Conservation (phyloP, 2,888 invertebrate genomes). For the Molorchus minor region DNA sequence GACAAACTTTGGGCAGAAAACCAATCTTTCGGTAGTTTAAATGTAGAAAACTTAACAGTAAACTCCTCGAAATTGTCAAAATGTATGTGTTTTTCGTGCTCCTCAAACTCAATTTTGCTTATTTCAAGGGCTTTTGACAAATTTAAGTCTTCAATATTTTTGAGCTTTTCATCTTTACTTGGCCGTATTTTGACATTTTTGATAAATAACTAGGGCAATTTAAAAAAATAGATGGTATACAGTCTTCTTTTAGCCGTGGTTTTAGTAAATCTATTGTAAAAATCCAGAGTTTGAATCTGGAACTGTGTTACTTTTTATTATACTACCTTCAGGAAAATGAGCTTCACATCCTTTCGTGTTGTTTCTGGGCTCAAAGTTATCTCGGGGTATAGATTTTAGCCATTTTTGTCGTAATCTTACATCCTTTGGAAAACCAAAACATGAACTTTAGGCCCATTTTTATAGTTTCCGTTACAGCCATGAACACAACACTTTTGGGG, state of each 20-base stretch:
- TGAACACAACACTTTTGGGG: constrained; percentile 2
- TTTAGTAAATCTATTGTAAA: constrained; percentile 2
- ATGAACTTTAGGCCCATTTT: constrained; percentile 5
- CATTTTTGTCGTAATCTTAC: not conserved
- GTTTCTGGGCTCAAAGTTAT: not conserved
- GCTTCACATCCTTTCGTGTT: not conserved
- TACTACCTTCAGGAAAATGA: not conserved
- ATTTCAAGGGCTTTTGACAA: not conserved
- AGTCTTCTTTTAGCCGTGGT: not conserved
- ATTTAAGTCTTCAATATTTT: not conserved
- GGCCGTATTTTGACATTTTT: not conserved
- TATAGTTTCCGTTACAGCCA: not conserved
- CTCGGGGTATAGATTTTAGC: not conserved
- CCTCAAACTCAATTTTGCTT: not conserved
- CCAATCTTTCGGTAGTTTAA: not conserved
- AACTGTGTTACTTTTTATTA: not conserved
- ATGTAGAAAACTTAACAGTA: not conserved
- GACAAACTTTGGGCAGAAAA: not conserved
- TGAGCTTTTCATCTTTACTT: not conserved
- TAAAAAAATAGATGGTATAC: not conserved
- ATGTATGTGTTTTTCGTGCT: not conserved
- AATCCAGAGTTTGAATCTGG: not conserved
- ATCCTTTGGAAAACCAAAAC: not conserved
- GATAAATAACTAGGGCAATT: not conserved
- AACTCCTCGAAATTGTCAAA: not conserved